Base-by-base conservation (phyloP, 2,888 invertebrate genomes). In the Endotricha flammealis region DNA sequence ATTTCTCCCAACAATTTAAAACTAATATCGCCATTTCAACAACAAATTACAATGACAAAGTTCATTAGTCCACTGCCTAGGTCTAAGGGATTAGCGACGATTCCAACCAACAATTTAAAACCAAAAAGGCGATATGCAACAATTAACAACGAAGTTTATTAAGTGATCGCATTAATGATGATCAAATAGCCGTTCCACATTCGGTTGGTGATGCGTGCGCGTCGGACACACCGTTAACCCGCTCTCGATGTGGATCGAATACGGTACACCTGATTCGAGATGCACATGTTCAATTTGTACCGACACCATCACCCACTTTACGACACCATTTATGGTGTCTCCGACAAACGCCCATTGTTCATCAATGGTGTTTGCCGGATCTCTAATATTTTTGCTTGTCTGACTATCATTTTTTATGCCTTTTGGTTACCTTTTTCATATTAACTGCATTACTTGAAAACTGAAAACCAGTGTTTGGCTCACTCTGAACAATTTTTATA, bases 231-330 rank as follows among this genome's bases (percentile, higher is more conserved):
- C 78, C 77, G 77, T 79, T 79, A 78, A 49, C 44, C 53, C 51
- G 59, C 49, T 68, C 68, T 58, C 53, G 58, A 76, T 74, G 76
- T 73, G 65, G 72, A 72, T 64, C 67, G 54, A 70, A 44, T 57
- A 79, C 82, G 78, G 80, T 81, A 80, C 61, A 62, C 54, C 42
- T 54, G 60, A 58, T 56, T 46, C 49, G 50, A 68, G 68, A 70
- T 73, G 65, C 62, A 72, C 58, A 57, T 57, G 57, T 53, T 55
- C 44, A 48, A 56, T 59, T 55, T 39, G 38, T 56, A 48, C 53
- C 57, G 48, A 44, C 53, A 53, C 50, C 55, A 58, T 58, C 59
- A 57, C 56, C 57, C 12, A 22, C 30, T 30, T 30, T 22, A 20
- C 17, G 5, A 25, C 10, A 10, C 16, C 10, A 28, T 12, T 17